These are phyloP conservation scores for Tricholaema leucomelas DNA, from an alignment of 2,113 vertebrate genomes.

Conservation along the genomic window DNA sequence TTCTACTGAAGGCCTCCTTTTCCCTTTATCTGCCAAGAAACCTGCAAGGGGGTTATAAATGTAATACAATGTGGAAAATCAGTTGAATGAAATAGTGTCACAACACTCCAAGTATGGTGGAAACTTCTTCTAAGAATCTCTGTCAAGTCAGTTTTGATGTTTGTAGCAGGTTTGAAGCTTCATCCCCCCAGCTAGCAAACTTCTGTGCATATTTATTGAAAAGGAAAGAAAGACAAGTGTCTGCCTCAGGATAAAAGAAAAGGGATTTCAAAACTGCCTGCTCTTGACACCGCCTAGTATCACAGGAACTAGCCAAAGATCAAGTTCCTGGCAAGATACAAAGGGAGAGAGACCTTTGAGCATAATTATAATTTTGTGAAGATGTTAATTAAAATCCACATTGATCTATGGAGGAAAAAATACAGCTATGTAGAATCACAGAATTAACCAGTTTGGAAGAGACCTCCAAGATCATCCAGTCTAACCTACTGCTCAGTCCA, in stretches of 20 bases:
- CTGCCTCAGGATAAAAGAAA: slow-evolving; percentile 27
- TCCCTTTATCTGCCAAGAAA: slow-evolving; percentile 61
- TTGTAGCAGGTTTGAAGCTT: slow-evolving; percentile 43
- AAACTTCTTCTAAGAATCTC: slow-evolving; percentile 56
- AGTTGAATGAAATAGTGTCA: slow-evolving; percentile 41
- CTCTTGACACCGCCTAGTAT: slow-evolving; percentile 13
- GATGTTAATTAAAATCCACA: slow-evolving; percentile 49
- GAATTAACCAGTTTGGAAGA: too few relatives aligned
- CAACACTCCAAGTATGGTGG: slow-evolving; percentile 37
- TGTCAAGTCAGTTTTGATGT: slow-evolving; percentile 56
- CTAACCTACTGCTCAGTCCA: too few relatives aligned
- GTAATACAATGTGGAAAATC: slow-evolving; percentile 43
- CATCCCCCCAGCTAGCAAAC: slow-evolving; percentile 40
- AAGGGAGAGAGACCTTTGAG: not conserved
- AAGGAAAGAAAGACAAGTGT: not conserved
- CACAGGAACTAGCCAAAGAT: slow-evolving; percentile 16
- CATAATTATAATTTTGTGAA: slow-evolving; percentile 3
- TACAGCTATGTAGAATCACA: too few relatives aligned
- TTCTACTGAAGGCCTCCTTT: slow-evolving; percentile 25
- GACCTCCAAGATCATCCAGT: too few relatives aligned
- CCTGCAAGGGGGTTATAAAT: slow-evolving; percentile 59
- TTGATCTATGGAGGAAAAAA: slow-evolving; percentile 19
- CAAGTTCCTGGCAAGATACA: not conserved
- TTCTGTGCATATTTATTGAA: slow-evolving; percentile 21
- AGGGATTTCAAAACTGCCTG: slow-evolving; percentile 2